Percentiles rank a stretch among this genome's conserved stretches.
phyloP scores from a whole-genome alignment of 1,140 invertebrate species.

The Drosophila pseudoobscura region DNA sequence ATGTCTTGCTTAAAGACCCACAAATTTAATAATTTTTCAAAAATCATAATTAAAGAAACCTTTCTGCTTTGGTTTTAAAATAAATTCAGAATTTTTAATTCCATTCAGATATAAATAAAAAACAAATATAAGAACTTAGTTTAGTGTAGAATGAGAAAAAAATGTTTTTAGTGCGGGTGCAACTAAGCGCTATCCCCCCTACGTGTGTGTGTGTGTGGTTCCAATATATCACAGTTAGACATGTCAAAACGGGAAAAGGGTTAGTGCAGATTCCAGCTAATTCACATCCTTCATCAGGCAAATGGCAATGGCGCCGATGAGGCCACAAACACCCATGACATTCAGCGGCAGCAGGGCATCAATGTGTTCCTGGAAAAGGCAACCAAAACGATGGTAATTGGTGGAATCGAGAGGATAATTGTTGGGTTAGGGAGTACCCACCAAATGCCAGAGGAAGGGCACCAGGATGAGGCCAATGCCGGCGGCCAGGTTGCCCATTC shows the following conservation, averaged over 20 bases:
- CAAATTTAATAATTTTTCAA: too few relatives aligned
- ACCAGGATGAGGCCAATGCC: constrained; percentile 88
- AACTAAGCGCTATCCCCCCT: constrained; percentile 11
- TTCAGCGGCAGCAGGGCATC: constrained; percentile 86
- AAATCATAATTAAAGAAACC: neutral
- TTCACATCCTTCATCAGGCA: constrained; percentile 83
- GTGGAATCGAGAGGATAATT: neutral
- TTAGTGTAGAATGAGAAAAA: constrained; percentile 40
- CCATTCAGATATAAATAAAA: constrained; percentile 47
- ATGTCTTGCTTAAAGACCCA: too few relatives aligned
- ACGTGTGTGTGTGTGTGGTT: constrained; percentile 14
- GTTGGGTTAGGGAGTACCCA: constrained; percentile 79
- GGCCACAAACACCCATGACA: constrained; percentile 86
- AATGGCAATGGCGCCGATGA: constrained; percentile 86
- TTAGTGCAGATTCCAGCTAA: constrained; percentile 13
- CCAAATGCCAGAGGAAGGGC: constrained; percentile 89
- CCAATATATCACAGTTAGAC: constrained; percentile 73
- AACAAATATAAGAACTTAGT: constrained; percentile 17
- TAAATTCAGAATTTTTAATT: constrained; percentile 35
- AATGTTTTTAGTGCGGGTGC: constrained; percentile 36
- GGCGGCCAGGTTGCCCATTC: constrained; percentile 88
- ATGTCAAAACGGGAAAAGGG: constrained; percentile 17
- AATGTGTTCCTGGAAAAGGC: constrained; percentile 73
- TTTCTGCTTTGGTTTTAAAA: neutral
- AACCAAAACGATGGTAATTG: neutral